Evolutionary conservation across 2,888 invertebrate species (phyloP), one percentile per base, ranked within the genome.

Genomic region (Xestia ashworthii): DNA sequence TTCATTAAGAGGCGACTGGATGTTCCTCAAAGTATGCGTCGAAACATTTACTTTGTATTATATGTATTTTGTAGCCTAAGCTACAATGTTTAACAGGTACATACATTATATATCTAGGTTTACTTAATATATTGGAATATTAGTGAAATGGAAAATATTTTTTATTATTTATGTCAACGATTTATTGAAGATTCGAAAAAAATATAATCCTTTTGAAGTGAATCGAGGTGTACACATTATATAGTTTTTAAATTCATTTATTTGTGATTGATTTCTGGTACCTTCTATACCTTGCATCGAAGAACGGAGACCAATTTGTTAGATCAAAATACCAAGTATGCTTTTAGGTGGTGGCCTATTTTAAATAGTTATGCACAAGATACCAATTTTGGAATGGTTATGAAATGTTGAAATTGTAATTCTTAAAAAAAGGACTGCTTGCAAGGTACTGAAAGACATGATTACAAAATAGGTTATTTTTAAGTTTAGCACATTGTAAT

Each of bases 401-500:
- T 76, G 86, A 82, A 78, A 79, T 78, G 86, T 87, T 84, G 78
- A 87, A 89, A 88, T 87, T 91, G 87, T 92, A 92, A 91, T 91
- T 76, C 88, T 88, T 82, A 80, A 82, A 90, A 55, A 90, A 90
- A 90, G 92, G 92, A 95, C 93, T 95, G 95, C 95, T 96, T 95
- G 96, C 94, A 94, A 95, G 94, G 93, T 93, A 94, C 92, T 93
- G 93, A 93, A 94, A 94, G 94, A 95, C 93, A 93, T 94, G 93
- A 95, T 94, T 93, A 94, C 93, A 93, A 94, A 94, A 94, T 96
- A 96, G 94, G 92, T 94, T 94, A 95, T 91, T 93, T 95, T 95
- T 96, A 96, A 96, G 96, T 96, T 96, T 95, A 96, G 96, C 96
- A 96, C 96, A 96, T 96, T 95, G 93, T 95, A 95, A 94, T 95